phyloP scores from a whole-genome alignment of 2,888 invertebrate genomes.

The Elegia similella region DNA sequence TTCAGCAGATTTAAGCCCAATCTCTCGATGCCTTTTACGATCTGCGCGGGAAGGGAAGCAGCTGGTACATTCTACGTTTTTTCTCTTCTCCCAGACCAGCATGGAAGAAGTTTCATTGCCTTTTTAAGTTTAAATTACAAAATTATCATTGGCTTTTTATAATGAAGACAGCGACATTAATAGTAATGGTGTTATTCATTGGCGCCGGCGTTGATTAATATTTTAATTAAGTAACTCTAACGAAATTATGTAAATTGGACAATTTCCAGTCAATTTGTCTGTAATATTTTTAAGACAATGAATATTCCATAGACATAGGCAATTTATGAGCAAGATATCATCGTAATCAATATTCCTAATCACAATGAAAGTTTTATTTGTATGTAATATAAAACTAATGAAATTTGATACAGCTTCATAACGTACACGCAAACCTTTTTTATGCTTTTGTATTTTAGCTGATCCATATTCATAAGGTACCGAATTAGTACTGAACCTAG shows the following conservation, averaged over 20 bases:
- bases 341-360: not conserved
- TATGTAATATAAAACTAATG: not conserved
- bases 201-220: slow-evolving; percentile 16
- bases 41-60: too few species aligned
- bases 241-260: slow-evolving; percentile 20
- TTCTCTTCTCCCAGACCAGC: too few species aligned
- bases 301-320: not conserved
- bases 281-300: not conserved
- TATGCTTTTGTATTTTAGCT: too few species aligned
- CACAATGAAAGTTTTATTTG: not conserved
- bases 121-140: too few species aligned
- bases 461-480: too few species aligned
- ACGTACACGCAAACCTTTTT: too few species aligned
- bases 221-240: slow-evolving; percentile 19
- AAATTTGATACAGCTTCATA: not conserved
- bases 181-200: slow-evolving; percentile 20
- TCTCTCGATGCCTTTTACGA: too few species aligned
- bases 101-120: too few species aligned
- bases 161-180: slow-evolving; percentile 4
- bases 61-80: too few species aligned
- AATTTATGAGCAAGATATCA: not conserved
- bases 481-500: too few species aligned
- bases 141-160: not conserved
- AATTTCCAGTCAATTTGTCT: not conserved
- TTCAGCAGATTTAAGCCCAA: too few species aligned